A percentile compares a stretch with the other conserved stretches of the same genome.
Evolutionary conservation across 2,797 vertebrate genomes (phyloP).

Genomic region (Holocentrus rufus): DNA sequence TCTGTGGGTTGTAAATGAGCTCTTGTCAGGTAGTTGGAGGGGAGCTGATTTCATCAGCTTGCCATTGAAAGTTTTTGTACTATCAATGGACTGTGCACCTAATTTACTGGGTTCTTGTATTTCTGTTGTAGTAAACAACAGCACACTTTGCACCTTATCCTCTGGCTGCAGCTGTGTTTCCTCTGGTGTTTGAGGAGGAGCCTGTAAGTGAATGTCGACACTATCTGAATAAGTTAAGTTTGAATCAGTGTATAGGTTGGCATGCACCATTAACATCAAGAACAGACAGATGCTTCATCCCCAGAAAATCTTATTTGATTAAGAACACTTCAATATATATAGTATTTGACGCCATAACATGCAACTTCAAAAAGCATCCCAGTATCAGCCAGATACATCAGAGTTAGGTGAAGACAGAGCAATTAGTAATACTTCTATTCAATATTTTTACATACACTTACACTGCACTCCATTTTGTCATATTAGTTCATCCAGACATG

Average conservation of each 20-base stretch:
- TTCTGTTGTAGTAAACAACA: slow-evolving; percentile 28
- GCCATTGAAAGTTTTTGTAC: slow-evolving; percentile 23
- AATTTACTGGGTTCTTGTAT: slow-evolving; percentile 28
- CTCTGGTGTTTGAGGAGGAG: slow-evolving; percentile 55
- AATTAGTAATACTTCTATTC: slow-evolving; percentile 20
- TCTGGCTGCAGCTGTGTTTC: slow-evolving; percentile 48
- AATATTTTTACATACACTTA: slow-evolving; percentile 11
- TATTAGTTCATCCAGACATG: slow-evolving; percentile 53
- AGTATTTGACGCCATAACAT: slow-evolving; percentile 35
- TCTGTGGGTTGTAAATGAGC: slow-evolving; percentile 69
- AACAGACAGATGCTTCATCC: neutral
- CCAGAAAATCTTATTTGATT: slow-evolving; percentile 8
- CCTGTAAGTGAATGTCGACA: slow-evolving; percentile 76
- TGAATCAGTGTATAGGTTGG: neutral
- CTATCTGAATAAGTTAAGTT: slow-evolving; percentile 29
- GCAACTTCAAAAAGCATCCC: slow-evolving; percentile 26
- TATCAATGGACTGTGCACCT: slow-evolving; percentile 12
- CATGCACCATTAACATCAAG: slow-evolving; percentile 8
- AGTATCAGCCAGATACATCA: neutral
- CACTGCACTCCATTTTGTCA: slow-evolving; percentile 18
- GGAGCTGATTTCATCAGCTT: slow-evolving; percentile 33
- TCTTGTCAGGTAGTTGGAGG: slow-evolving; percentile 65
- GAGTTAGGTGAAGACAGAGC: neutral
- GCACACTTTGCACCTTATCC: slow-evolving; percentile 28
- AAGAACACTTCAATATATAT: slow-evolving; percentile 1